Percentiles rank a stretch among this genome's conserved stretches.
Conservation (phyloP, 2,888 invertebrate species). For the Sylvicola cinctus region DNA sequence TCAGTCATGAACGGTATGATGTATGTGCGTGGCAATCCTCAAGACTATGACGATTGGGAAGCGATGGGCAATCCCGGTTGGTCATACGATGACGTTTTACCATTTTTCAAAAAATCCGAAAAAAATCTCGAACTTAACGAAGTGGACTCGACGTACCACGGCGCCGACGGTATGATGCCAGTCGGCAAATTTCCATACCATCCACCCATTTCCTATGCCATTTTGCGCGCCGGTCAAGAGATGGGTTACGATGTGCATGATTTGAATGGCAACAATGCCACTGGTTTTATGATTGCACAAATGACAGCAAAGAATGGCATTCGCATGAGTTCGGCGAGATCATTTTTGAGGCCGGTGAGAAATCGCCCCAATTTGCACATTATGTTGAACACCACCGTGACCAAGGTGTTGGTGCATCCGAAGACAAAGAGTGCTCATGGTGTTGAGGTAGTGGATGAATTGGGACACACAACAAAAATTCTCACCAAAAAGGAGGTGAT, state of each 20-base stretch:
- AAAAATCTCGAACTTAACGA: constrained; percentile 50
- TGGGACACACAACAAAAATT: constrained; percentile 33
- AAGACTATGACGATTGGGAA: constrained; percentile 79
- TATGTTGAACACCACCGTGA: constrained; percentile 62
- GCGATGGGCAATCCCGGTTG: constrained; percentile 70
- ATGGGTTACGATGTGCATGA: constrained; percentile 59
- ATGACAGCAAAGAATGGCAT: constrained; percentile 74
- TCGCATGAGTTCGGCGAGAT: constrained; percentile 57
- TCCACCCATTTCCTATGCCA: constrained; percentile 55
- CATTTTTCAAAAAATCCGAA: constrained; percentile 74
- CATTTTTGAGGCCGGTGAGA: constrained; percentile 62
- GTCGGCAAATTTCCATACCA: constrained; percentile 71
- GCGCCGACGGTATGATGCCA: constrained; percentile 53
- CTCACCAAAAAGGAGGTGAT: constrained; percentile 69
- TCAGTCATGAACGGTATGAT: constrained; percentile 93
- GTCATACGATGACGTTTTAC: constrained; percentile 74
- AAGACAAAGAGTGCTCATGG: constrained; percentile 54
- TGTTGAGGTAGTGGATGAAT: constrained; percentile 36
- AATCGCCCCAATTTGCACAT: constrained; percentile 60
- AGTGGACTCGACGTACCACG: constrained; percentile 59
- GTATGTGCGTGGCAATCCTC: constrained; percentile 74
- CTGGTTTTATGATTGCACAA: constrained; percentile 75
- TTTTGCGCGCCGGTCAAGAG: constrained; percentile 59
- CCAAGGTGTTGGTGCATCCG: constrained; percentile 53
- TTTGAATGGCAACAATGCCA: constrained; percentile 57